Evolutionary conservation across 2,888 invertebrate species (phyloP).

Genomic region (Dione vanillae): DNA sequence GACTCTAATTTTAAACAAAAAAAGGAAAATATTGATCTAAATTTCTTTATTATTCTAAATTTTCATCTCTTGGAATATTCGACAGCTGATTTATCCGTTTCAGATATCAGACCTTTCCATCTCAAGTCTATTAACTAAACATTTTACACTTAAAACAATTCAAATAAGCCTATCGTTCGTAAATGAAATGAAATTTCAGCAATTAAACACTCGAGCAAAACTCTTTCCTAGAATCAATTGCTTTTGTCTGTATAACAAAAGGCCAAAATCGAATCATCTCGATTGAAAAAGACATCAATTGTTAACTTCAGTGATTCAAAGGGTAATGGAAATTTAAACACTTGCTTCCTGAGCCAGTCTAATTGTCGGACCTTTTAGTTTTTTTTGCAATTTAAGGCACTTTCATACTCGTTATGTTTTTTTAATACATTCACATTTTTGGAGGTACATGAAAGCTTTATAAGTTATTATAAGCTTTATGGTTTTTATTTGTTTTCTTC

Average conservation of each 20-base stretch:
- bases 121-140: not conserved
- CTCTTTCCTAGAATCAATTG: slow-evolving; percentile 22
- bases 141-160: not conserved
- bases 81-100: not conserved
- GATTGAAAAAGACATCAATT: slow-evolving; percentile 55
- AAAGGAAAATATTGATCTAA: too few species aligned
- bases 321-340: slow-evolving; percentile 83
- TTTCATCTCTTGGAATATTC: not conserved
- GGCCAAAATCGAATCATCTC: slow-evolving; percentile 44
- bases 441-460: too few species aligned
- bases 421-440: not conserved
- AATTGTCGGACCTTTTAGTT: slow-evolving; percentile 57
- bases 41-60: too few species aligned
- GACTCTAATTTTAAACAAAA: too few species aligned
- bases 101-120: too few species aligned
- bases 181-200: slow-evolving; percentile 22
- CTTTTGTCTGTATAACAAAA: slow-evolving; percentile 49
- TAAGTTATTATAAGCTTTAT: too few species aligned
- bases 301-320: slow-evolving; percentile 59
- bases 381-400: slow-evolving; percentile 5
- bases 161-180: slow-evolving; percentile 19
- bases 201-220: slow-evolving; percentile 19
- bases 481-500: too few species aligned
- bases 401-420: not conserved
- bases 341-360: slow-evolving; percentile 71